Percentiles rank a stretch among this genome's conserved stretches.
phyloP scores from a whole-genome alignment of 2,888 invertebrate genomes.

The Drosophila neutralis region DNA sequence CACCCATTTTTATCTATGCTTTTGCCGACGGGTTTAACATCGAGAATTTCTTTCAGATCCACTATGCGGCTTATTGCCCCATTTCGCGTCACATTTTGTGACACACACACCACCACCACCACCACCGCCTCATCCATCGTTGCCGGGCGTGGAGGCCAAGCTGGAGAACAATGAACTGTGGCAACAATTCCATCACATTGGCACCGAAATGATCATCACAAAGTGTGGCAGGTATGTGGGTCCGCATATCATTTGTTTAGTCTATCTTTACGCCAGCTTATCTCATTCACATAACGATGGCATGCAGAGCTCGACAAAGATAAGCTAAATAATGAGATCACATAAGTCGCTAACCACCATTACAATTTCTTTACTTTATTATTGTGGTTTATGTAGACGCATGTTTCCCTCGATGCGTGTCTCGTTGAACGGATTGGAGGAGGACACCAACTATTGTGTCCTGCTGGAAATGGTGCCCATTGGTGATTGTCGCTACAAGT shows the following conservation, averaged over 20 bases:
- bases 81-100: conserved; percentile 67
- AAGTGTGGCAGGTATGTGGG: conserved; percentile 90
- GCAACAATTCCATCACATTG: conserved; percentile 89
- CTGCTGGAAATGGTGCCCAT: conserved; percentile 91
- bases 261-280: conserved; percentile 43
- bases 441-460: conserved; percentile 92
- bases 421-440: conserved; percentile 90
- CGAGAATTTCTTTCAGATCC: conserved; percentile 69
- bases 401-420: conserved; percentile 96
- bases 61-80: conserved; percentile 73
- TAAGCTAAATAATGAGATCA: conserved; percentile 51
- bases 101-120: conserved; percentile 57
- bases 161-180: conserved; percentile 89
- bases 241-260: conserved; percentile 25
- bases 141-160: conserved; percentile 85
- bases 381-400: conserved; percentile 86
- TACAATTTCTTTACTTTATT: conserved; percentile 59
- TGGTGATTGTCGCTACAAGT: conserved; percentile 91
- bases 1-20: neutral
- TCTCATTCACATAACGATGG: conserved; percentile 35
- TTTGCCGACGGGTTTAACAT: conserved; percentile 45
- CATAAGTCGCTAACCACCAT: conserved; percentile 40
- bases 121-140: conserved; percentile 72
- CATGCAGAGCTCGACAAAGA: conserved; percentile 41
- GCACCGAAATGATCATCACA: conserved; percentile 93